Evolutionary conservation across 2,797 vertebrate genomes (phyloP).

Genomic region (Geotrypetes seraphini): DNA sequence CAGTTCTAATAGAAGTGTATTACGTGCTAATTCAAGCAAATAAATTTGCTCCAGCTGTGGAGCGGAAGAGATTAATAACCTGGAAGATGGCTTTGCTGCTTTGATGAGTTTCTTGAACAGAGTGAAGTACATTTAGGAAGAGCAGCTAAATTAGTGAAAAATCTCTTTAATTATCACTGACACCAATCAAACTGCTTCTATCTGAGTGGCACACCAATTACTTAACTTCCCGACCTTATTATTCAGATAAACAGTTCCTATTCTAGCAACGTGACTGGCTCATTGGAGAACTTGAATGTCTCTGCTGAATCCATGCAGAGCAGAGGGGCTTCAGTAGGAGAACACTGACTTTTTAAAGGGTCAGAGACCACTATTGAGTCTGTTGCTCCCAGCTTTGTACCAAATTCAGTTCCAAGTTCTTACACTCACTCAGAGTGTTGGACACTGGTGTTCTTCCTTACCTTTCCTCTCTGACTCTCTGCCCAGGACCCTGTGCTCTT

Average conservation of each 20-base stretch:
- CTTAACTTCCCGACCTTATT: slow-evolving; percentile 68
- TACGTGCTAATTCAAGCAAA: slow-evolving; percentile 72
- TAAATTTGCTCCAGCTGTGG: slow-evolving; percentile 66
- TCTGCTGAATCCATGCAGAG: slow-evolving; percentile 11
- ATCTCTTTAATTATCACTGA: slow-evolving; percentile 78
- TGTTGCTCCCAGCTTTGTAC: no score
- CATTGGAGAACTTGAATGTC: slow-evolving; percentile 22
- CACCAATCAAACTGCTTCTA: slow-evolving; percentile 66
- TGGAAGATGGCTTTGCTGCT: slow-evolving; percentile 56
- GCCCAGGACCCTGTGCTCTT: no score
- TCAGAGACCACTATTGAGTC: no score
- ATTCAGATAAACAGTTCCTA: slow-evolving; percentile 65
- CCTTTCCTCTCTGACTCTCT: no score
- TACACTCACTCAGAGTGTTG: no score
- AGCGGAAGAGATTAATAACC: slow-evolving; percentile 68
- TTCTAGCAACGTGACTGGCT: slow-evolving; percentile 37
- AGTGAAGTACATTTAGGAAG: slow-evolving; percentile 67
- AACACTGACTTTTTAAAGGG: no score
- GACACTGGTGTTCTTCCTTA: no score
- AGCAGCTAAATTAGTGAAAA: slow-evolving; percentile 67
- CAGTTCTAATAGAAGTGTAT: slow-evolving; percentile 64
- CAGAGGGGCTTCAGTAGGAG: slow-evolving; percentile 2
- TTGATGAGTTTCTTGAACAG: slow-evolving; percentile 70
- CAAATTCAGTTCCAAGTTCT: no score
- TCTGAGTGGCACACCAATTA: slow-evolving; percentile 66